phyloP scores from a whole-genome alignment of 2,113 vertebrate species.

The Solea senegalensis region DNA sequence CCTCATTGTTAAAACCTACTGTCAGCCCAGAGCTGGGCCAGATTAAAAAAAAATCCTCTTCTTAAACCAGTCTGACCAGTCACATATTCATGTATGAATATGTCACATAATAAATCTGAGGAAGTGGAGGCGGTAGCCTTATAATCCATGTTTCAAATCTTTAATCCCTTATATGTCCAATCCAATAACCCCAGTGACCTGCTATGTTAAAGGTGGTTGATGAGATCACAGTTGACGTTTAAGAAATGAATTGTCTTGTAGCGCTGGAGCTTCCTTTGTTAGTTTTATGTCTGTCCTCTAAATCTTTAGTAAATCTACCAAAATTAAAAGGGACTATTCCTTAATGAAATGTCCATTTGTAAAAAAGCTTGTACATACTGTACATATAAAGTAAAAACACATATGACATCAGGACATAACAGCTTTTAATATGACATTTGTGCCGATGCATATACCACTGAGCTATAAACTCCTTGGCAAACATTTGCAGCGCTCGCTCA shows the following conservation, averaged over 20 bases:
- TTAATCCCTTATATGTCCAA: conserved; percentile 72
- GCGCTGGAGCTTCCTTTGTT: conserved; percentile 27
- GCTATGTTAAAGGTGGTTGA: conserved; percentile 55
- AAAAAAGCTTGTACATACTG: no score
- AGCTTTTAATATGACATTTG: no score
- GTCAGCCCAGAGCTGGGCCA: conserved; percentile 41
- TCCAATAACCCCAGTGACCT: conserved; percentile 67
- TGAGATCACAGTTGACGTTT: conserved; percentile 57
- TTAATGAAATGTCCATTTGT: no score
- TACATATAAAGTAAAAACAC: no score
- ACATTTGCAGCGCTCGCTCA: no score
- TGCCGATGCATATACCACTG: no score
- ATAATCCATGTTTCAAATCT: conserved; percentile 72
- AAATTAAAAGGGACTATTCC: no score
- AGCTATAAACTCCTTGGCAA: no score
- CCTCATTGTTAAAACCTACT: conserved; percentile 40
- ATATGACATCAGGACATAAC: no score
- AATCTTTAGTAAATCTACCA: background rate
- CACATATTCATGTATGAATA: conserved; percentile 60
- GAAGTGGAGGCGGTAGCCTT: conserved; percentile 18
- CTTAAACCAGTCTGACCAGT: conserved; percentile 66
- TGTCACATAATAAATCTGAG: conserved; percentile 58
- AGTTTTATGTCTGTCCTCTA: background rate
- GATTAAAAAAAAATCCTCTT: conserved; percentile 59
- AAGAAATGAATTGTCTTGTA: conserved; percentile 36